These are phyloP conservation scores for Drosophila peninsularis DNA, from an alignment of 2,888 invertebrate species.

Conservation along the genomic window DNA sequence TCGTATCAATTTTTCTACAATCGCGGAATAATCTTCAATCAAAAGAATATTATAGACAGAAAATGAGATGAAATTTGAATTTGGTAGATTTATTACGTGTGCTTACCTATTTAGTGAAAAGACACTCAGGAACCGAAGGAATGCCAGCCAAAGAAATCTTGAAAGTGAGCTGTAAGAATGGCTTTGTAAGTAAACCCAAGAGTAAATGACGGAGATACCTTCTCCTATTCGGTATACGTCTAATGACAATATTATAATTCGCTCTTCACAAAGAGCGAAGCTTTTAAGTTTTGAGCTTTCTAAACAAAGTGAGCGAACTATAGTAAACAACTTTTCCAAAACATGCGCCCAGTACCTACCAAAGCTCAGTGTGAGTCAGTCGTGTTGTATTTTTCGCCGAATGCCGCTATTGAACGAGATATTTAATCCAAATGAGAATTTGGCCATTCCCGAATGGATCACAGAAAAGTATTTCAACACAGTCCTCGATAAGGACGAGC, in stretches of 20 bases:
- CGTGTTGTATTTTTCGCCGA: neutral
- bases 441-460: slow-evolving; percentile 74
- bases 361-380: slow-evolving; percentile 13
- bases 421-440: slow-evolving; percentile 69
- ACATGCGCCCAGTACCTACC: slow-evolving; percentile 10
- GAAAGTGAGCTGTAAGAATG: neutral
- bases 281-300: neutral
- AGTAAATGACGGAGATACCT: neutral
- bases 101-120: neutral
- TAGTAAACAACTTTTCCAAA: neutral
- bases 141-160: no score
- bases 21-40: slow-evolving; percentile 36
- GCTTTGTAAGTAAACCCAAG: neutral
- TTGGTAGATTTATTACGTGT: no score
- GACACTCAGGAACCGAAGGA: neutral
- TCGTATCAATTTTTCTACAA: slow-evolving; percentile 78
- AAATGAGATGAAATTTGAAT: neutral
- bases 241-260: neutral
- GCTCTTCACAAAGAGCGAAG: neutral
- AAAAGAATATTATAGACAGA: neutral
- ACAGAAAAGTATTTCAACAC: slow-evolving; percentile 69
- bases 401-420: slow-evolving; percentile 36
- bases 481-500: slow-evolving; percentile 68
- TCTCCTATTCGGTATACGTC: neutral
- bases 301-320: neutral